Base-by-base conservation (phyloP, 2,888 invertebrate genomes). In the Pollenia amentaria region DNA sequence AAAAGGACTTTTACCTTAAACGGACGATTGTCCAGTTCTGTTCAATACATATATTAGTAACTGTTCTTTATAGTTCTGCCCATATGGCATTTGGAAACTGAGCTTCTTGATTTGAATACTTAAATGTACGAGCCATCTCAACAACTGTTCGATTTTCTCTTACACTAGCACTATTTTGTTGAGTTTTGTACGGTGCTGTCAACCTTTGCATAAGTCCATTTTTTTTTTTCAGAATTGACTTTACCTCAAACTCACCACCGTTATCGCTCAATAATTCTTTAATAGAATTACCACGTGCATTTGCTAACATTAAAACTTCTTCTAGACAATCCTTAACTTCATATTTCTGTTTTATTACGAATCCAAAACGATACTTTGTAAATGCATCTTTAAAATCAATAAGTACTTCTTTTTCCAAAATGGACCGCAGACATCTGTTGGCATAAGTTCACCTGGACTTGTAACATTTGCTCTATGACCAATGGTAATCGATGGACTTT, bases 171-270 rank as follows among this genome's bases (percentile, higher is more conserved):
- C 75, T 76, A 69, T 84, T 84, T 60, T 83, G 76, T 46, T 84
- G 38, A 16, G 75, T 77, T 29, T 84, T 87, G 18, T 87, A 84
- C 16, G 77, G 87, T 12, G 84, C 87, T 40, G 84, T 77, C 4
- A 77, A 51, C 51, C 80, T 84, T 16, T 87, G 81, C 7, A 60
- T 73, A n/a, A 84, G 29, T 42, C 84, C 84, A 76, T 67, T 18
- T 16, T 67, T 18, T 16, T 57, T 38, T 29, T 65, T 48, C 1
- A 84, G 18, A 53, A 76, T 76, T 11, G 12, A 4, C 11, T 40
- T 18, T 4, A 78, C 62, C 51, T 73, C 78, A 57, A 79, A 84
- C 29, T 84, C 84, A 16, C 79, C 72, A 21, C 84, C 79, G 64
- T 79, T 79, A 16, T 78, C 38, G 1, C n/a, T 18, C 42, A 57